These are phyloP conservation scores for Meriones unguiculatus DNA, from an alignment of 2,113 vertebrate species.

Conservation along the genomic window DNA sequence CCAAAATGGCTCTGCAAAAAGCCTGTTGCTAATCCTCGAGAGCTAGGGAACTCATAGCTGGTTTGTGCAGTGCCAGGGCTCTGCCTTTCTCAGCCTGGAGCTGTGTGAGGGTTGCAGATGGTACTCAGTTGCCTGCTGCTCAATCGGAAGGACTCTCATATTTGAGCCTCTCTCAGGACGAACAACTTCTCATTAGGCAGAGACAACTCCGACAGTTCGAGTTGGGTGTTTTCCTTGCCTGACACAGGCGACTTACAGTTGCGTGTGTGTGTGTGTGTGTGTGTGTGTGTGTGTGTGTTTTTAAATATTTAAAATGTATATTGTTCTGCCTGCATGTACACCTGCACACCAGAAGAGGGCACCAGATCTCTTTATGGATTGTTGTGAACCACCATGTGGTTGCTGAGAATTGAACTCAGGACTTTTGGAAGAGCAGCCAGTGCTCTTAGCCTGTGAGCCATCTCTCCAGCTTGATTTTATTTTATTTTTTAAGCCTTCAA, in stretches of 20 bases:
- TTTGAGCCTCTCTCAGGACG: background rate
- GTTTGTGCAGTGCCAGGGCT: background rate
- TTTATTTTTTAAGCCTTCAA: too few species aligned
- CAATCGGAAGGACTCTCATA: conserved; percentile 5
- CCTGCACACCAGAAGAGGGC: too few species aligned
- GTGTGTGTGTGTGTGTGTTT: too few species aligned
- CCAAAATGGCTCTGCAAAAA: conserved; percentile 5
- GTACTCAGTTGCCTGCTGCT: background rate
- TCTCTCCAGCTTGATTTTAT: too few species aligned
- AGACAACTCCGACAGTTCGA: background rate
- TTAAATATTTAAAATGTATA: background rate
- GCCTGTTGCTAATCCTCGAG: background rate
- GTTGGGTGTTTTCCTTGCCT: background rate
- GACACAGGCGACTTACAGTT: background rate
- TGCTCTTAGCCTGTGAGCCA: too few species aligned
- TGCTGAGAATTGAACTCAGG: too few species aligned
- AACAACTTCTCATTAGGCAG: conserved; percentile 1
- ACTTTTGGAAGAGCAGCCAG: too few species aligned
- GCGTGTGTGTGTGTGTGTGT: background rate
- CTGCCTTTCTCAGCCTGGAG: background rate
- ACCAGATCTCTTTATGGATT: too few species aligned
- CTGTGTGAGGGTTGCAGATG: background rate
- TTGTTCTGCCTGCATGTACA: too few species aligned
- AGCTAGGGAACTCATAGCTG: background rate
- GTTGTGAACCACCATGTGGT: too few species aligned